A percentile compares a stretch with the other conserved stretches of the same genome.
Conservation (phyloP, 1,140 invertebrate genomes). For the Rhagoletis zephyria region DNA sequence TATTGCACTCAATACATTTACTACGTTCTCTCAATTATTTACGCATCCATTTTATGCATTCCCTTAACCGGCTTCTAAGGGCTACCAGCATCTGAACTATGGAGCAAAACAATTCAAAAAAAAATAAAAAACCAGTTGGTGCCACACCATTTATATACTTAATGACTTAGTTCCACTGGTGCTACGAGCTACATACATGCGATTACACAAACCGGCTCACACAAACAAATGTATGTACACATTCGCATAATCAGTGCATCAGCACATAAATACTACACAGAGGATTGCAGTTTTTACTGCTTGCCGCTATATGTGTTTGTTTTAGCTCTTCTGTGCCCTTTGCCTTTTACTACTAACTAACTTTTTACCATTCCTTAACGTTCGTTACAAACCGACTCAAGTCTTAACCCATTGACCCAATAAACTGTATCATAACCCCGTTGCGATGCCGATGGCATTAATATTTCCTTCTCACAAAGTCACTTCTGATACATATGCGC, state of each 20-base stretch:
- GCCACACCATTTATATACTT: slow-evolving; percentile 13
- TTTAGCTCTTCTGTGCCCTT: background rate
- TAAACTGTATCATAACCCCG: slow-evolving; percentile 44
- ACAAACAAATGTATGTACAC: background rate
- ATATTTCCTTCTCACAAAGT: slow-evolving; percentile 21
- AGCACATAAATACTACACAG: background rate
- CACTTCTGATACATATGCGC: background rate
- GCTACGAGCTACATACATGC: background rate
- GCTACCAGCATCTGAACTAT: background rate
- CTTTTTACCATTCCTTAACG: background rate
- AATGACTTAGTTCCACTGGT: slow-evolving; percentile 6
- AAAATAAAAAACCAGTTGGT: background rate
- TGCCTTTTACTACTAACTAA: background rate
- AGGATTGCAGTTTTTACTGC: background rate
- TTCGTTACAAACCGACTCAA: background rate
- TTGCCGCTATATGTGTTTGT: background rate
- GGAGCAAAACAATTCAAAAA: background rate
- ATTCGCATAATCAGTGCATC: background rate
- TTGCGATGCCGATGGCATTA: slow-evolving; percentile 20
- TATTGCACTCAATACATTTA: background rate
- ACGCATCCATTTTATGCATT: background rate
- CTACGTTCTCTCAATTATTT: slow-evolving; percentile 29
- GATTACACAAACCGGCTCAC: background rate
- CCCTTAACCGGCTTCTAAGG: background rate
- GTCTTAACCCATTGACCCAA: slow-evolving; percentile 46